These are phyloP conservation scores for Anaspis maculata DNA, from an alignment of 2,888 invertebrate genomes.

Conservation along the genomic window DNA sequence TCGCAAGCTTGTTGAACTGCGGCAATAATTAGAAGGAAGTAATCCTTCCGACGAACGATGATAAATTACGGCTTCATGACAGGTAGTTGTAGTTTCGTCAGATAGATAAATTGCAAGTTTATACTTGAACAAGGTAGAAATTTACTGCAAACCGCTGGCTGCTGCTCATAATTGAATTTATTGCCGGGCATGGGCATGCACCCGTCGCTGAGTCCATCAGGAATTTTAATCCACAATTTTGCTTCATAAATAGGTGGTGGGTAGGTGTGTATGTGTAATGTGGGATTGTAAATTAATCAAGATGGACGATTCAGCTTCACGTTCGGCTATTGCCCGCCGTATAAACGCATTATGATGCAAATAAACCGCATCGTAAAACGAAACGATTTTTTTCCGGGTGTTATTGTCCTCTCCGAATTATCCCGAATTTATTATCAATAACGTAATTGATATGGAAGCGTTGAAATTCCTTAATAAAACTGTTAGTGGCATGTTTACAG, in stretches of 20 bases:
- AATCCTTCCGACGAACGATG: conserved; percentile 20
- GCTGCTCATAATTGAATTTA: conserved; percentile 22
- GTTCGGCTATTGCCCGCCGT: conserved; percentile 4
- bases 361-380: conserved; percentile 5
- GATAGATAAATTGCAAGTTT: conserved; percentile 22
- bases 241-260: too few species aligned
- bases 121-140: conserved; percentile 17
- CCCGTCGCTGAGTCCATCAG: neutral
- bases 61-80: conserved; percentile 17
- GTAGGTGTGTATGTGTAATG: too few species aligned
- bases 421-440: conserved; percentile 8
- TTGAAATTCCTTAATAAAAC: conserved; percentile 11
- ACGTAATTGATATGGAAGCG: conserved; percentile 7
- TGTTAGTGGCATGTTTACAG: conserved; percentile 14
- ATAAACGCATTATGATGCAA: conserved; percentile 7
- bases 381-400: conserved; percentile 3
- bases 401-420: conserved; percentile 1
- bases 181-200: conserved; percentile 4
- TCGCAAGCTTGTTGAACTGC: too few species aligned
- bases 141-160: conserved; percentile 18
- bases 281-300: conserved; percentile 1
- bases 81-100: conserved; percentile 14
- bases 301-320: conserved; percentile 9
- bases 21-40: conserved; percentile 23
- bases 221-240: conserved; percentile 1